Conservation (phyloP, 2,888 invertebrate species). For the Epistrophe eligans region DNA sequence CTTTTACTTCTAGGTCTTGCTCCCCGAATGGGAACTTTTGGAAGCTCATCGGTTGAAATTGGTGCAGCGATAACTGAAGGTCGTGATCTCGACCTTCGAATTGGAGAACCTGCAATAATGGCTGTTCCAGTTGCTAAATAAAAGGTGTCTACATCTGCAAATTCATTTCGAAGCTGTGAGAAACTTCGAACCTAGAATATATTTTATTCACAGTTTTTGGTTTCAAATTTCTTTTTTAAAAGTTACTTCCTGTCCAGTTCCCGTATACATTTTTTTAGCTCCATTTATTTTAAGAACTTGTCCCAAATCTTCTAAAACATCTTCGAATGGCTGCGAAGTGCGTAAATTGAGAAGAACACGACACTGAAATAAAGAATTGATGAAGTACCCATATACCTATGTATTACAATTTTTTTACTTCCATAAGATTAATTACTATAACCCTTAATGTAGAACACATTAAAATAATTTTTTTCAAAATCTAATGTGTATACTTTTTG, state of each 20-base stretch:
- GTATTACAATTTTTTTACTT: neutral
- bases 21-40: conserved; percentile 82
- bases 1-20: conserved; percentile 92
- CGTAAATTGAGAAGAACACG: conserved; percentile 95
- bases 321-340: conserved; percentile 97
- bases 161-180: conserved; percentile 96
- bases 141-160: conserved; percentile 95
- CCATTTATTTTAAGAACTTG: conserved; percentile 96
- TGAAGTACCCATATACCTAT: neutral
- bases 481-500: conserved; percentile 11
- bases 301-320: conserved; percentile 95
- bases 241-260: conserved; percentile 94
- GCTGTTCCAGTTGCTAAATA: conserved; percentile 87
- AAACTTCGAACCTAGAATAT: conserved; percentile 92
- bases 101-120: conserved; percentile 85
- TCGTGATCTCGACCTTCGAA: conserved; percentile 88
- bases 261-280: conserved; percentile 95
- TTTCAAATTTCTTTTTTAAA: neutral
- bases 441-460: conserved; percentile 8
- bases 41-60: conserved; percentile 83
- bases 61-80: conserved; percentile 85
- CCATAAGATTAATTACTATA: neutral
- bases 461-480: neutral
- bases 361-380: conserved; percentile 86
- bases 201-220: conserved; percentile 43